Conservation (phyloP, 2,888 invertebrate species). For the Chironomus riparius region DNA sequence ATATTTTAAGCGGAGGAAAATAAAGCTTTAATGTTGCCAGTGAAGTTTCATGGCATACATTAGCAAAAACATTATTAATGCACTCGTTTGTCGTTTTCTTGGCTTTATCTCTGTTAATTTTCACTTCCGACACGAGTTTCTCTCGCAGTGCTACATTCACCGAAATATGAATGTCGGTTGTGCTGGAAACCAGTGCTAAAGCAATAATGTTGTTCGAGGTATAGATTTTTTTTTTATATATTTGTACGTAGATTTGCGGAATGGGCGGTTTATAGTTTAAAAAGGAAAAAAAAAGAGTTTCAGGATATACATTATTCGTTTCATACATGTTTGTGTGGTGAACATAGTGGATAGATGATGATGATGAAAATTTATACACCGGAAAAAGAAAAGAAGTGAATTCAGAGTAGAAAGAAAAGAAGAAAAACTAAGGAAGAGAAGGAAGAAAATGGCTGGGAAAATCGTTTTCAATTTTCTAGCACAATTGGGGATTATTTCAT, state of each 20-base stretch:
- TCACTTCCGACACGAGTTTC: constrained; percentile 70
- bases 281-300: not conserved
- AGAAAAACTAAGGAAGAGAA: not conserved
- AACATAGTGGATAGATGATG: not conserved
- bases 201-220: not conserved
- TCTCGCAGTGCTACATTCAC: constrained; percentile 73
- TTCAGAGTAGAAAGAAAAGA: not conserved
- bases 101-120: constrained; percentile 62
- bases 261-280: not conserved
- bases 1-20: constrained; percentile 61
- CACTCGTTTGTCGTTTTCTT: constrained; percentile 67
- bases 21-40: constrained; percentile 74
- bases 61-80: constrained; percentile 54
- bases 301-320: not conserved
- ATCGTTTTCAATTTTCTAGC: constrained; percentile 18
- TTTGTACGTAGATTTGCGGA: not conserved
- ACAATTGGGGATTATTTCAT: not conserved
- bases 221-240: not conserved
- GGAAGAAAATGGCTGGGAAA: not conserved
- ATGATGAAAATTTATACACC: not conserved
- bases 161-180: constrained; percentile 64
- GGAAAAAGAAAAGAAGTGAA: not conserved
- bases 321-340: not conserved
- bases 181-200: constrained; percentile 41
- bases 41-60: constrained; percentile 65